Evolutionary conservation across 2,797 vertebrate genomes (phyloP).

Genomic region (Acipenser ruthenus): DNA sequence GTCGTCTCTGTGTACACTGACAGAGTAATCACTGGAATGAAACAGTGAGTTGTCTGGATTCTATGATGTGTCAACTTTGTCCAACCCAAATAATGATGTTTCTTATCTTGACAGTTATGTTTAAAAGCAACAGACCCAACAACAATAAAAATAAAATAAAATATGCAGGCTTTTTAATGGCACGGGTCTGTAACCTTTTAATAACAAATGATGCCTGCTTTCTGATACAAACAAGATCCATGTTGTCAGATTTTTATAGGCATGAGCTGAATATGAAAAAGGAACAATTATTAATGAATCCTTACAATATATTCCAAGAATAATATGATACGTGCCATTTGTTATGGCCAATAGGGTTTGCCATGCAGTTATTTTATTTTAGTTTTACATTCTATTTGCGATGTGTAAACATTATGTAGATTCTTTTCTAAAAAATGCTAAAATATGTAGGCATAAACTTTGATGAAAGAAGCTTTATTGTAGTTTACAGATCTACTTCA

Average conservation of each 20-base stretch:
- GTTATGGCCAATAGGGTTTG: slow-evolving; percentile 14
- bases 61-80: too few relatives aligned
- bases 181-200: slow-evolving; percentile 57
- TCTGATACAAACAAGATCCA: slow-evolving; percentile 17
- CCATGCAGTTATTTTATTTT: slow-evolving; percentile 20
- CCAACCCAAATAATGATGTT: too few relatives aligned
- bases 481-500: not conserved
- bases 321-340: slow-evolving; percentile 16
- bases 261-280: slow-evolving; percentile 16
- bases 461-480: not conserved
- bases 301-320: slow-evolving; percentile 20
- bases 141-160: slow-evolving; percentile 50
- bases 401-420: slow-evolving; percentile 67
- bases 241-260: slow-evolving; percentile 13
- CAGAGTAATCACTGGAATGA: too few relatives aligned
- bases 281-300: slow-evolving; percentile 5
- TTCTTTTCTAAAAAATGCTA: slow-evolving; percentile 40
- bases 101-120: not conserved
- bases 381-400: slow-evolving; percentile 65
- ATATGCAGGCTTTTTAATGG: slow-evolving; percentile 71
- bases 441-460: slow-evolving; percentile 1
- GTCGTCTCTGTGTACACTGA: too few relatives aligned
- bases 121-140: not conserved
- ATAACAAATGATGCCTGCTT: slow-evolving; percentile 38
- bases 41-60: too few relatives aligned